phyloP scores from a whole-genome alignment of 2,888 invertebrate species.

The Ptychoptera contaminata region DNA sequence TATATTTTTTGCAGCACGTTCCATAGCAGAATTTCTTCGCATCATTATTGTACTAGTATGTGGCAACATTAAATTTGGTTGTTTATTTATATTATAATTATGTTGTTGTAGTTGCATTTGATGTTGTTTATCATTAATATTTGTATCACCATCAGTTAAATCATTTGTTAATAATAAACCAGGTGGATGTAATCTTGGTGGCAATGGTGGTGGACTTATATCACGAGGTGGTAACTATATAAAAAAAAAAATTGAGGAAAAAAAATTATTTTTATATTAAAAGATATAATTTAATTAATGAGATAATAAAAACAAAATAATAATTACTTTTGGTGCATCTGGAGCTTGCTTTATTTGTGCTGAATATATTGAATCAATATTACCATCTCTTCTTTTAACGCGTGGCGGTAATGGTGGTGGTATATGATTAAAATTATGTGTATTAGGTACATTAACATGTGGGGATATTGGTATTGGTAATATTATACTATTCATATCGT shows the following conservation, averaged over 20 bases:
- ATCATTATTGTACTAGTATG: slow-evolving; percentile 39
- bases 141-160: not conserved
- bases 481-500: too few species aligned
- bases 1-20: slow-evolving; percentile 11
- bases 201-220: slow-evolving; percentile 47
- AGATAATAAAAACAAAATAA: not conserved
- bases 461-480: slow-evolving; percentile 26
- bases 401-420: slow-evolving; percentile 28
- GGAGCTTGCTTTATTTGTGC: slow-evolving; percentile 41
- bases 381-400: slow-evolving; percentile 22
- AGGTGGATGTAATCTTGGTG: slow-evolving; percentile 34
- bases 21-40: slow-evolving; percentile 36
- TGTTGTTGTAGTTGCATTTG: not conserved
- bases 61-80: slow-evolving; percentile 34
- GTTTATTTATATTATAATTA: slow-evolving; percentile 8
- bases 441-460: slow-evolving; percentile 30
- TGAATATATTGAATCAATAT: slow-evolving; percentile 21
- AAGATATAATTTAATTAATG: not conserved
- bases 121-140: not conserved
- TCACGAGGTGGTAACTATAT: slow-evolving; percentile 46
- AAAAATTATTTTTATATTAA: too few species aligned
- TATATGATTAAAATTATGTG: slow-evolving; percentile 21
- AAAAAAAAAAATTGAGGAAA: slow-evolving; percentile 13
- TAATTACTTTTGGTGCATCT: slow-evolving; percentile 40
- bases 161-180: not conserved